phyloP scores from a whole-genome alignment of 2,797 vertebrate species.

The Muraenolepis orangiensis region DNA sequence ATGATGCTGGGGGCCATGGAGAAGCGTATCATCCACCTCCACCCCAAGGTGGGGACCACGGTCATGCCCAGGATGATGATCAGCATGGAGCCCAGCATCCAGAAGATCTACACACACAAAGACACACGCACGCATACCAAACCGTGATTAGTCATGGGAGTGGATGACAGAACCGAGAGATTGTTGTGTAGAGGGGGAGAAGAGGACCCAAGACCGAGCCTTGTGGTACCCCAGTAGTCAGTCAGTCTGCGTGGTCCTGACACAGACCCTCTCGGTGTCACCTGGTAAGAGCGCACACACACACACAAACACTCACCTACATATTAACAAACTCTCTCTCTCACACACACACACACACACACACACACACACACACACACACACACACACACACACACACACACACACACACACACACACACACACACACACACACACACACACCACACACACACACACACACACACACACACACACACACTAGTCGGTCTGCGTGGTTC shows the following conservation, averaged over 20 bases:
- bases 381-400: neutral
- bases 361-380: neutral
- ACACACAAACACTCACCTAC: slow-evolving; percentile 4
- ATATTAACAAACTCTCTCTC: too few species aligned
- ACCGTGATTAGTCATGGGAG: too few species aligned
- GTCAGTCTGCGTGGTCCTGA: too few species aligned
- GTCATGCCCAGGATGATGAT: slow-evolving; percentile 87
- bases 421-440: neutral
- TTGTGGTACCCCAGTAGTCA: too few species aligned
- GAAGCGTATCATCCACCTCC: slow-evolving; percentile 91
- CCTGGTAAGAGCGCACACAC: too few species aligned
- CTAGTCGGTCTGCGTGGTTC: too few species aligned
- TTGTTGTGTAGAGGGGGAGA: too few species aligned
- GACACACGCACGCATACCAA: neutral
- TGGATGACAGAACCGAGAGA: too few species aligned
- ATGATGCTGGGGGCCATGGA: slow-evolving; percentile 85
- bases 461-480: too few species aligned
- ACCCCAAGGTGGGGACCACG: slow-evolving; percentile 84
- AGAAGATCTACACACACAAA: slow-evolving; percentile 80
- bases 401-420: neutral
- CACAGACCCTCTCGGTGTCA: too few species aligned
- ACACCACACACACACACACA: too few species aligned
- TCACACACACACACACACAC: slow-evolving; percentile 2
- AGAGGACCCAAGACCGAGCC: too few species aligned
- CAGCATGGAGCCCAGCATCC: slow-evolving; percentile 87